phyloP scores from a whole-genome alignment of 2,797 vertebrate genomes.

The Phataginus tetradactyla region DNA sequence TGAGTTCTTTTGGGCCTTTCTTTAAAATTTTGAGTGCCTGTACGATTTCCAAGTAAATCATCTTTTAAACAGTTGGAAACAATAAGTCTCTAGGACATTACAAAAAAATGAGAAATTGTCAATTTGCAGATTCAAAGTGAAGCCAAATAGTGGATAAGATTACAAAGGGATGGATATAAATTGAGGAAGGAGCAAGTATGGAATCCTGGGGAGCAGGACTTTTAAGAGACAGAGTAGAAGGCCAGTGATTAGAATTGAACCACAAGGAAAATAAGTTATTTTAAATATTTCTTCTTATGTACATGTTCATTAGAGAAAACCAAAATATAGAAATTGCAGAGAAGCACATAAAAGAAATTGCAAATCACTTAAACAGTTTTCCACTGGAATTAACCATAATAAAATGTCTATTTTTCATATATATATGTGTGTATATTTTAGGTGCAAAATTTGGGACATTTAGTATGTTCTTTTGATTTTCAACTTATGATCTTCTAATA shows the following conservation, averaged over 20 bases:
- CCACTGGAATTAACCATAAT: background rate
- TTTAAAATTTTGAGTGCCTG: background rate
- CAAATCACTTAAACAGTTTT: background rate
- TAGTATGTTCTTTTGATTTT: background rate
- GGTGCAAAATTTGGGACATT: background rate
- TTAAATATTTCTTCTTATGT: background rate
- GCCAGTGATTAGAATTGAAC: background rate
- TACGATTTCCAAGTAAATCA: background rate
- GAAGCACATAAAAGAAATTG: background rate
- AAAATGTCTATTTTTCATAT: background rate
- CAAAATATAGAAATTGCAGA: background rate
- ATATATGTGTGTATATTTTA: background rate
- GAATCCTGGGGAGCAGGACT: background rate
- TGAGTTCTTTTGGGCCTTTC: background rate
- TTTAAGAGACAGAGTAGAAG: slow-evolving; percentile 1
- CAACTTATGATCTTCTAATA: background rate
- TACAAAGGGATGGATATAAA: slow-evolving; percentile 11
- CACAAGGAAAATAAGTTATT: slow-evolving; percentile 3
- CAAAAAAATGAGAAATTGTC: background rate
- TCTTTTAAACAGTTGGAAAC: slow-evolving; percentile 16
- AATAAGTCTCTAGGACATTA: slow-evolving; percentile 5
- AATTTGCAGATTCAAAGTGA: background rate
- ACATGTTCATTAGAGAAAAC: background rate
- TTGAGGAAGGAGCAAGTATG: background rate
- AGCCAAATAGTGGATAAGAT: background rate